Conservation (phyloP, 2,888 invertebrate genomes). For the Homarus gammarus region DNA sequence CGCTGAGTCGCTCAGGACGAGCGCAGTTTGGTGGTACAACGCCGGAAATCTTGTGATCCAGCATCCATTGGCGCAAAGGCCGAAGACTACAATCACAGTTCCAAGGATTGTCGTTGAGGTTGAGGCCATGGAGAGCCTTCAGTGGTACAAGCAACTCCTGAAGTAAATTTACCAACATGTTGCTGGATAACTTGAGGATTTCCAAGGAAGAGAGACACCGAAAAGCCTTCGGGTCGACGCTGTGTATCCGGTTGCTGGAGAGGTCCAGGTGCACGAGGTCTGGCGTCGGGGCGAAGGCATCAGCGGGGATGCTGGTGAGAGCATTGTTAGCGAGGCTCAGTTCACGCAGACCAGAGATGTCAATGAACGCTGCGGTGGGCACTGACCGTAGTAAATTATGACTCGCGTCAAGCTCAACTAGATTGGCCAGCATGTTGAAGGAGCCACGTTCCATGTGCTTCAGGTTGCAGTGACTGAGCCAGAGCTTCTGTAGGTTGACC, state of each 20-base stretch:
- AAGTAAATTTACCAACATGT: conserved; percentile 86
- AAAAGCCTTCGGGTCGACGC: conserved; percentile 88
- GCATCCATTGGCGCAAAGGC: conserved; percentile 90
- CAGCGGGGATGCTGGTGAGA: conserved; percentile 53
- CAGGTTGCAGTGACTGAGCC: conserved; percentile 89
- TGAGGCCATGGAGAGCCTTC: conserved; percentile 88
- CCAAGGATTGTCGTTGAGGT: conserved; percentile 93
- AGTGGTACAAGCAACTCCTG: conserved; percentile 86
- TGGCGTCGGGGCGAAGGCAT: conserved; percentile 70
- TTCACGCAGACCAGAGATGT: conserved; percentile 89
- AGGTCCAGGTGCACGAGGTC: conserved; percentile 83
- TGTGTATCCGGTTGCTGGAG: conserved; percentile 88
- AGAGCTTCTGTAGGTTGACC: conserved; percentile 91
- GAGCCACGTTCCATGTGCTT: conserved; percentile 92
- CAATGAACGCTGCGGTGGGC: conserved; percentile 88
- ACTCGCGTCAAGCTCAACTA: conserved; percentile 93
- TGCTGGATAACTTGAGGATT: conserved; percentile 86
- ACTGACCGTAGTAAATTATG: conserved; percentile 89
- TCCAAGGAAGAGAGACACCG: conserved; percentile 86
- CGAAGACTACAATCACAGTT: conserved; percentile 92
- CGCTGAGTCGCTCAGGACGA: conserved; percentile 85
- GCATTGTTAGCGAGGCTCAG: conserved; percentile 86
- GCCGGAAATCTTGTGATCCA: conserved; percentile 88
- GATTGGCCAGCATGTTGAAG: conserved; percentile 91
- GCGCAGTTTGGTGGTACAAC: conserved; percentile 85